Conservation (phyloP, 1,140 invertebrate genomes). For the Rhynchophorus ferrugineus region DNA sequence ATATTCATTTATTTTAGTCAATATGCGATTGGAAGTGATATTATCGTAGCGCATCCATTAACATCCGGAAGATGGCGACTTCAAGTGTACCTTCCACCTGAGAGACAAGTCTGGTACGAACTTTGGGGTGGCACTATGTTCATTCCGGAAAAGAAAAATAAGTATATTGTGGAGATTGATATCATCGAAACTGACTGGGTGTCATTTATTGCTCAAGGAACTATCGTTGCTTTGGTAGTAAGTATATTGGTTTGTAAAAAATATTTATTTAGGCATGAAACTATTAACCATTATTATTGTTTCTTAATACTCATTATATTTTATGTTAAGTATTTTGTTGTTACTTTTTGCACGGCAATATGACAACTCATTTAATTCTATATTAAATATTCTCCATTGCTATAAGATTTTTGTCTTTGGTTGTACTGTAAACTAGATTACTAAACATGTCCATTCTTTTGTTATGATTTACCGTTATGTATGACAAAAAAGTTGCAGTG, state of each 20-base stretch:
- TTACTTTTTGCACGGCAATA: too few relatives aligned
- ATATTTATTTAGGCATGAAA: background rate
- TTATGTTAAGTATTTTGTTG: too few relatives aligned
- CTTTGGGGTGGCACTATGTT: slow-evolving; percentile 37
- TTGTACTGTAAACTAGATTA: too few relatives aligned
- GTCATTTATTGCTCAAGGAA: slow-evolving; percentile 34
- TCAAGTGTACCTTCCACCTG: slow-evolving; percentile 33
- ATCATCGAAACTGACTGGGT: slow-evolving; percentile 34
- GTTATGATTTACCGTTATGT: too few relatives aligned
- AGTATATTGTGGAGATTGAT: slow-evolving; percentile 27
- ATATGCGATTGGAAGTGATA: slow-evolving; percentile 36
- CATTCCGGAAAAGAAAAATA: slow-evolving; percentile 6
- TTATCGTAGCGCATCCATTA: slow-evolving; percentile 36
- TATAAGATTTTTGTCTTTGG: too few relatives aligned
- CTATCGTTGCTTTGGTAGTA: slow-evolving; percentile 31
- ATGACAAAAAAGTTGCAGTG: too few relatives aligned
- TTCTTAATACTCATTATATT: too few relatives aligned
- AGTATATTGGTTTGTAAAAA: too few relatives aligned
- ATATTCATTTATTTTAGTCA: slow-evolving; percentile 31
- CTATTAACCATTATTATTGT: background rate
- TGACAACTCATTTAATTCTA: too few relatives aligned
- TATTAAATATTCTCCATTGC: too few relatives aligned
- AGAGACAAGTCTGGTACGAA: slow-evolving; percentile 34
- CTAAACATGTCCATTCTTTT: too few relatives aligned
- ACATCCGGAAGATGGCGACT: slow-evolving; percentile 18